Conservation (phyloP, 2,113 vertebrate species). For the Mus spicilegus region DNA sequence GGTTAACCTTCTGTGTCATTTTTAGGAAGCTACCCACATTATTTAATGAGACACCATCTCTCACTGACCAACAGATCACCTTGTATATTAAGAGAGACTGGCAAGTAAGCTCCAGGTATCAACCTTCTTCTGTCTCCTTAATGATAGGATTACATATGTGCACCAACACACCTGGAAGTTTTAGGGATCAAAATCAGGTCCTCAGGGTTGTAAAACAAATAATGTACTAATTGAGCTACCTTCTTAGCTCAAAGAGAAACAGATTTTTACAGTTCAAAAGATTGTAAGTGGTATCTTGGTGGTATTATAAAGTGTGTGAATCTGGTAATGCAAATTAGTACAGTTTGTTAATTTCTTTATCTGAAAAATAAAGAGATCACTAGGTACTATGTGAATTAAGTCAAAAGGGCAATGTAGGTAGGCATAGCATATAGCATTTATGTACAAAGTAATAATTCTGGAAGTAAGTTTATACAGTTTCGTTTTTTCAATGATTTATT, state of each 20-base stretch:
- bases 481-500: background rate
- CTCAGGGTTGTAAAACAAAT: background rate
- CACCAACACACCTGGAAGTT: background rate
- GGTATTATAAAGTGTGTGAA: background rate
- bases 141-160: background rate
- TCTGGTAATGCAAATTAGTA: background rate
- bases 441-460: background rate
- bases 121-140: background rate
- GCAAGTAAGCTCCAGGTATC: background rate
- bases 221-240: background rate
- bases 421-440: background rate
- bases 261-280: slow-evolving; percentile 3
- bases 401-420: background rate
- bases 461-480: background rate
- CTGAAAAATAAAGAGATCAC: slow-evolving; percentile 29
- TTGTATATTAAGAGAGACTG: background rate
- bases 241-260: background rate
- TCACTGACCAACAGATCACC: background rate
- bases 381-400: background rate
- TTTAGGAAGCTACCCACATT: background rate
- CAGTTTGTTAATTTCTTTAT: background rate
- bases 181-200: background rate
- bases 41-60: background rate
- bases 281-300: background rate
- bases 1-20: background rate